Evolutionary conservation across 2,888 invertebrate genomes (phyloP), one percentile per base, ranked within the genome.

Genomic region (Anticlea derivata): DNA sequence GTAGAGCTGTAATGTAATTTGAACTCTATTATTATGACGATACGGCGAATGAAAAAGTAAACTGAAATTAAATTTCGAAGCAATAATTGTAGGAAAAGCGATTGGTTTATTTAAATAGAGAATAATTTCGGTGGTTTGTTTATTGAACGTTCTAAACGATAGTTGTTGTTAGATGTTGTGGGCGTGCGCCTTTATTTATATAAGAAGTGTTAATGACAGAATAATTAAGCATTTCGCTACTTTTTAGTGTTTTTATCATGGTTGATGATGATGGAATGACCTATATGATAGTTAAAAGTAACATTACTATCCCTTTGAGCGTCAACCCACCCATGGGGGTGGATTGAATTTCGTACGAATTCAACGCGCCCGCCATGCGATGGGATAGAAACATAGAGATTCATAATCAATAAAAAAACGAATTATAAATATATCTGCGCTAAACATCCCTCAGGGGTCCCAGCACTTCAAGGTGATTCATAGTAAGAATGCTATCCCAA

Each of bases 121-220:
- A 49, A 43, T 50, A 47, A 46, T 61, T 64, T 58, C 49, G 67
- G 71, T 65, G 62, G 73, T 73, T 73, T 67, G 73, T 78, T 68
- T 71, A 65, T 66, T 71, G 73, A 77, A 68, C 73, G 68, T 73
- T 77, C 78, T 73, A 61, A 61, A 72, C 71, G 68, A 70, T 69
- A 63, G 78, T 80, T 83, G 80, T 85, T 65, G 66, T 66, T 65
- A 63, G 65, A 66, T 66, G 70, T 65, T 65, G 67, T 60, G 59
- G 63, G 63, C 75, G 68, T 75, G 74, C 74, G 71, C 49, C 70
- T 57, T 59, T 60, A 58, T 65, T 71, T 76, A 68, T 69, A 55
- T 66, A 63, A 55, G 55, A 64, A 68, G 76, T 78, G 78, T 76
- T 79, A 68, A 80, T 77, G 71, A 67, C 60, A 48, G 65, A n/a